Conservation (phyloP, 2,797 vertebrate genomes). For the Masticophis lateralis region DNA sequence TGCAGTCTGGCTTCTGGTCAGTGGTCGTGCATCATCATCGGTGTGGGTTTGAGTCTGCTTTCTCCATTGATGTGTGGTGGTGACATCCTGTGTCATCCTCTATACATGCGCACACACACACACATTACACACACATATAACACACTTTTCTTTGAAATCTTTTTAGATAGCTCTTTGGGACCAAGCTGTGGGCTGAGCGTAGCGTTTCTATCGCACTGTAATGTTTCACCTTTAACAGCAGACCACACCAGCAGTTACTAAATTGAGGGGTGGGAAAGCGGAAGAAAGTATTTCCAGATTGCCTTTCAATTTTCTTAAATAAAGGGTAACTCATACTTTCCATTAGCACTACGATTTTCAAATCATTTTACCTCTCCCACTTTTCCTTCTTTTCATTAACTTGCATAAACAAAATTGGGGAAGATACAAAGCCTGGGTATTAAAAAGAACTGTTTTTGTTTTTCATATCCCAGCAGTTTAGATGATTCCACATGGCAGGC, state of each 20-base stretch:
- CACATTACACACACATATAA: no score
- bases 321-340: not conserved
- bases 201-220: not conserved
- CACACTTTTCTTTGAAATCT: not conserved
- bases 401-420: not conserved
- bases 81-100: no score
- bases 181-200: not conserved
- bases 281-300: slow-evolving; percentile 2
- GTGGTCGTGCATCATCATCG: no score
- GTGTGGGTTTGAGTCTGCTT: no score
- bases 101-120: no score
- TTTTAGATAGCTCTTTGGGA: not conserved
- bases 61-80: no score
- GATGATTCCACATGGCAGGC: not conserved
- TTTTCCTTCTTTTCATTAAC: not conserved
- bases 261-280: not conserved
- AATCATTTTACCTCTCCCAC: not conserved
- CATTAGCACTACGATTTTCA: not conserved
- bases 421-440: not conserved
- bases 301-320: not conserved
- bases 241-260: not conserved
- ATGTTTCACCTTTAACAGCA: not conserved
- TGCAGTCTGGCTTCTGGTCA: no score
- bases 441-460: not conserved
- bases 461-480: not conserved